Conservation (phyloP, 2,113 vertebrate genomes). For the Megaleporinus macrocephalus region DNA sequence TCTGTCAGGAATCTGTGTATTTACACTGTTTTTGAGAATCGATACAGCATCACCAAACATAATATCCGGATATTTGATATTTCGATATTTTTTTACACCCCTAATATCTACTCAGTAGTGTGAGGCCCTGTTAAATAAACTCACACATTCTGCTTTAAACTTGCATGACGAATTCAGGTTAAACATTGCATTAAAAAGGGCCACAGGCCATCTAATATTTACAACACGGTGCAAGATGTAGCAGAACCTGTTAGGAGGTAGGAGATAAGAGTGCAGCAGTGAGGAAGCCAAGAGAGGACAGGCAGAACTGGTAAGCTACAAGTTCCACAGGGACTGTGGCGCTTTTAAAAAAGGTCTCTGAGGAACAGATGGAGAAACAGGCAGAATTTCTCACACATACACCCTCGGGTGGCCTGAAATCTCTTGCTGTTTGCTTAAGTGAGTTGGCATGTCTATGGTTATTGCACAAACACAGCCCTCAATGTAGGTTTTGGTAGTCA, state of each 20-base stretch:
- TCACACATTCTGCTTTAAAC: background rate
- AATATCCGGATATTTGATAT: too few species aligned
- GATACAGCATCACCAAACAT: too few species aligned
- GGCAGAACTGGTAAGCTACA: background rate
- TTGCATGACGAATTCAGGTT: background rate
- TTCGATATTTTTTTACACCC: too few species aligned
- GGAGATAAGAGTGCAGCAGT: too few species aligned
- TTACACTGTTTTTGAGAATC: too few species aligned
- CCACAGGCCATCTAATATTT: too few species aligned
- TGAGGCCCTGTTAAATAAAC: background rate
- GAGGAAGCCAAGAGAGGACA: background rate
- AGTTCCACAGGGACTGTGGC: background rate
- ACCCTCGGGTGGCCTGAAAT: background rate
- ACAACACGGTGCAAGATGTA: background rate
- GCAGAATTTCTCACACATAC: background rate
- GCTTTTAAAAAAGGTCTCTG: background rate
- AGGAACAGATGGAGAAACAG: background rate
- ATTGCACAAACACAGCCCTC: too few species aligned
- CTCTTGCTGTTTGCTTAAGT: background rate
- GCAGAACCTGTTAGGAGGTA: background rate
- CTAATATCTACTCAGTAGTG: too few species aligned
- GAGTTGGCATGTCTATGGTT: background rate
- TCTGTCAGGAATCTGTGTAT: too few species aligned
- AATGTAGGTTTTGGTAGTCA: too few species aligned
- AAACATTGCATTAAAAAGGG: background rate